A percentile compares a stretch with the other conserved stretches of the same genome.
These are phyloP conservation scores for Clangula hyemalis DNA, from an alignment of 2,797 vertebrate species.

Conservation along the genomic window DNA sequence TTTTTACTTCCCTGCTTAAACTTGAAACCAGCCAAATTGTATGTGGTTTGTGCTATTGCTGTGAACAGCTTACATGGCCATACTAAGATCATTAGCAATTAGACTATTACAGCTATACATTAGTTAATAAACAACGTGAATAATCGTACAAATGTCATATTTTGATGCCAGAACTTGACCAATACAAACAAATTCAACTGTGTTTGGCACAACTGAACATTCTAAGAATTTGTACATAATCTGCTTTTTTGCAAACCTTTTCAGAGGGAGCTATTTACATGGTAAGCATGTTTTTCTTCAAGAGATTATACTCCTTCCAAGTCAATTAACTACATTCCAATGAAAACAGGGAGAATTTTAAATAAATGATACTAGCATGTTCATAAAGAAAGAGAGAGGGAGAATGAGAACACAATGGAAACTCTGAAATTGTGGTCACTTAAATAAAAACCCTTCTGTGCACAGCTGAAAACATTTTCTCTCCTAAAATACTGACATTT, in stretches of 20 bases:
- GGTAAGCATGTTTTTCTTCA: constrained; percentile 71
- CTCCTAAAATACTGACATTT: constrained; percentile 64
- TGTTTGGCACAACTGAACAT: constrained; percentile 32
- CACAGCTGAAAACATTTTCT: constrained; percentile 51
- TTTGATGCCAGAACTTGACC: constrained; percentile 17
- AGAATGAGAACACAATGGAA: constrained; percentile 38
- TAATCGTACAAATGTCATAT: constrained; percentile 38
- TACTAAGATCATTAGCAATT: constrained; percentile 22
- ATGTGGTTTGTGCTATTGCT: constrained; percentile 44
- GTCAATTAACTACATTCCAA: constrained; percentile 74
- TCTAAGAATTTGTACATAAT: constrained; percentile 72
- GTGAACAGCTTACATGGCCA: neutral
- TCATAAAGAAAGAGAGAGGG: constrained; percentile 25
- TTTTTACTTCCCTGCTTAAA: constrained; percentile 48
- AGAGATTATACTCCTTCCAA: constrained; percentile 72
- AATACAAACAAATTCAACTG: constrained; percentile 21
- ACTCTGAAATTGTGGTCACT: constrained; percentile 59
- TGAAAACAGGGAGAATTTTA: constrained; percentile 64
- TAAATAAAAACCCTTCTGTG: constrained; percentile 48
- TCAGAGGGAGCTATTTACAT: constrained; percentile 67
- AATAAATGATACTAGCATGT: constrained; percentile 52
- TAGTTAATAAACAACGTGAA: constrained; percentile 63
- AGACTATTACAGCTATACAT: constrained; percentile 26
- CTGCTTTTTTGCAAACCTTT: constrained; percentile 63
- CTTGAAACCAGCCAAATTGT: neutral